Percentiles rank a stretch among this genome's conserved stretches.
Conservation (phyloP, 2,113 vertebrate species). For the Aramus guarauna region DNA sequence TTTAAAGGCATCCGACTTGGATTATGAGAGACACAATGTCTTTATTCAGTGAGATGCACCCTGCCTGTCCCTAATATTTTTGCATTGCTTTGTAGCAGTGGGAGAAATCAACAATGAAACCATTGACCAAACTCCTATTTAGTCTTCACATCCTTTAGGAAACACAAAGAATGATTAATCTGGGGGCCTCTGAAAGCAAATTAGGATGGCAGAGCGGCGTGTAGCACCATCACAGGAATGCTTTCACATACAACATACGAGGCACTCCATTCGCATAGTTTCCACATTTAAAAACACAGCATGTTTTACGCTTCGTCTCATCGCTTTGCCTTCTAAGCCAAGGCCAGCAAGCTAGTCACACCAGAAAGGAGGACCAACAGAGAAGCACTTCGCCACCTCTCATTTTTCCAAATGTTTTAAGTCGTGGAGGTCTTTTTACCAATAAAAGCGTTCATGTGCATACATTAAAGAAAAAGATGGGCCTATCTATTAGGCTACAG, state of each 20-base stretch:
- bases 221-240: constrained; percentile 36
- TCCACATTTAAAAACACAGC: background rate
- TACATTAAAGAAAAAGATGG: background rate
- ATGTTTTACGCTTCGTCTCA: background rate
- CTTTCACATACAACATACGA: background rate
- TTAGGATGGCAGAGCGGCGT: constrained; percentile 18
- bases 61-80: constrained; percentile 45
- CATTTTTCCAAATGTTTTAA: background rate
- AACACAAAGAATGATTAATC: constrained; percentile 57
- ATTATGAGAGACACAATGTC: constrained; percentile 1
- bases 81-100: background rate
- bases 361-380: background rate
- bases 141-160: constrained; percentile 21
- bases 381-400: background rate
- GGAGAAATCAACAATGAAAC: constrained; percentile 48
- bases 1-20: background rate
- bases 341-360: background rate
- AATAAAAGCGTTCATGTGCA: background rate
- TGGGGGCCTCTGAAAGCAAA: constrained; percentile 32
- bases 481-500: background rate
- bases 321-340: background rate
- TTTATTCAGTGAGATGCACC: constrained; percentile 36
- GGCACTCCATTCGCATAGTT: background rate
- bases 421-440: background rate
- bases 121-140: constrained; percentile 38